Conservation (phyloP, 2,113 vertebrate genomes). For the Dasyornis broadbenti region DNA sequence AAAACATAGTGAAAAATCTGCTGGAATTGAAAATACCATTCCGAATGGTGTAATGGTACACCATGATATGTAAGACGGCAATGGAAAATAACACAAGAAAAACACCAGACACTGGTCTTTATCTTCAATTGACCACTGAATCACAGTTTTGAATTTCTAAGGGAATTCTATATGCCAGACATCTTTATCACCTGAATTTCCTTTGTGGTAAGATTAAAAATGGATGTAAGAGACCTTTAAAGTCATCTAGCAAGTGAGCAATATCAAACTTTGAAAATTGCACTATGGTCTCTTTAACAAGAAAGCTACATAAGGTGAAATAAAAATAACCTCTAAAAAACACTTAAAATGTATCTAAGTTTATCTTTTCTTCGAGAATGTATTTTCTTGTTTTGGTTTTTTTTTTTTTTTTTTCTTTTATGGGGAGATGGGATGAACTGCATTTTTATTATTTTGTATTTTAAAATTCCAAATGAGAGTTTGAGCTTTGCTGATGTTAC, state of each 20-base stretch:
- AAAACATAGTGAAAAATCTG: not conserved
- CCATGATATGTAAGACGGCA: not conserved
- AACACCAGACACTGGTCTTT: not conserved
- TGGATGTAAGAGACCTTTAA: not conserved
- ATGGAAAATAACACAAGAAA: not conserved
- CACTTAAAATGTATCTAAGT: not conserved
- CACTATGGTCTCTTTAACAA: not conserved
- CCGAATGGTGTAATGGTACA: not conserved
- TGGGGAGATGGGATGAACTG: rapidly evolving
- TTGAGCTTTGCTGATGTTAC: not conserved
- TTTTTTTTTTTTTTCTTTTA: not conserved
- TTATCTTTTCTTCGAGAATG: not conserved
- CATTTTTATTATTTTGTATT: not conserved
- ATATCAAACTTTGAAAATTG: not conserved
- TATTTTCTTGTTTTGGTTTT: not conserved
- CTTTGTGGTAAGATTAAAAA: not conserved
- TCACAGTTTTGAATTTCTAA: not conserved
- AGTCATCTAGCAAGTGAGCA: not conserved
- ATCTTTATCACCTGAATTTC: not conserved
- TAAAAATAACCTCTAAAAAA: not conserved
- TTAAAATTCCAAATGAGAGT: not conserved
- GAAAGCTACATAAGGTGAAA: not conserved
- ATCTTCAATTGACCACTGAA: not conserved
- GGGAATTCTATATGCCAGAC: not conserved
- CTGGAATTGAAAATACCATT: not conserved